Evolutionary conservation across 2,113 vertebrate genomes (phyloP).

Genomic region (Prolemur simus): DNA sequence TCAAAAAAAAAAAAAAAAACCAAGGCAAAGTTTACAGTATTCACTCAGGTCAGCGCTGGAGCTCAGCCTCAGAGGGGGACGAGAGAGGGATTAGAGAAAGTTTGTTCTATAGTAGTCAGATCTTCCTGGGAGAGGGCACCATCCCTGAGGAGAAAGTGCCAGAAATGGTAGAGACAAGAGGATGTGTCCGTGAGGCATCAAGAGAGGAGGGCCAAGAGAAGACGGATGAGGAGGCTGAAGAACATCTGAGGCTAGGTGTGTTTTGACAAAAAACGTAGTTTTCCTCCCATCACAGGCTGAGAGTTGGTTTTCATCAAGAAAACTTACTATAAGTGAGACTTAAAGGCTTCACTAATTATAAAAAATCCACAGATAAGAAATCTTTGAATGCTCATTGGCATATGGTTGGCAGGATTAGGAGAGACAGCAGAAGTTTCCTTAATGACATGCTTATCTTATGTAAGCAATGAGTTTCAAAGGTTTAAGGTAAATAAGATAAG

Average conservation of each 20-base stretch:
- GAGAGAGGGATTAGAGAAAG: not conserved
- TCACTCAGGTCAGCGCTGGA: not conserved
- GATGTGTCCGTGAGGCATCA: not conserved
- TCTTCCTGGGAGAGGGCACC: not conserved
- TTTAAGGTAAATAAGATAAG: not conserved
- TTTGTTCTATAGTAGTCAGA: not conserved
- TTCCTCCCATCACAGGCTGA: not conserved
- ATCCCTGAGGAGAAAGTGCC: not conserved
- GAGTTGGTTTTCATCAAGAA: not conserved
- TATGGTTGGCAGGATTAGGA: not conserved
- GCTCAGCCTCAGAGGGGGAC: not conserved
- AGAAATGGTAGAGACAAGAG: not conserved
- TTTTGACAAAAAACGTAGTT: not conserved
- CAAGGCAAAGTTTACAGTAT: not conserved
- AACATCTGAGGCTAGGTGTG: too few relatives aligned
- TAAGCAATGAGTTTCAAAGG: not conserved
- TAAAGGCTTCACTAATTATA: not conserved
- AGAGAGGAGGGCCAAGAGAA: not conserved
- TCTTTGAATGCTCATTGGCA: not conserved
- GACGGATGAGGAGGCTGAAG: not conserved
- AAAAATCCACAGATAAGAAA: not conserved
- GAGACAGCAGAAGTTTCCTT: not conserved
- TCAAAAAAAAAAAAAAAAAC: too few relatives aligned
- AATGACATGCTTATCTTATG: not conserved
- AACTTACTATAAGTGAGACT: not conserved